These are phyloP conservation scores for Drosophila rellima DNA, from an alignment of 2,888 invertebrate genomes.

Conservation along the genomic window DNA sequence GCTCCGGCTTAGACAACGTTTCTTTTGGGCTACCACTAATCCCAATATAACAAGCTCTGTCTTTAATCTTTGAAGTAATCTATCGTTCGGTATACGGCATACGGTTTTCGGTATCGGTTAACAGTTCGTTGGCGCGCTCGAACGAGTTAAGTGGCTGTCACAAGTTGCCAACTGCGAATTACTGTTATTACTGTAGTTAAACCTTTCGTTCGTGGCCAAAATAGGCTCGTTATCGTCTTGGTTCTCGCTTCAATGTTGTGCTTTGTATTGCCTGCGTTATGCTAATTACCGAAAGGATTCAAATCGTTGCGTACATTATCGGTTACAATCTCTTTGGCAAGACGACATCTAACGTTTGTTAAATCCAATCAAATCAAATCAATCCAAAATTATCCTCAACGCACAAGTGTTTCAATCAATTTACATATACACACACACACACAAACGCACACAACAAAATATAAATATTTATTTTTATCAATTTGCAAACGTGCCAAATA, in stretches of 20 bases:
- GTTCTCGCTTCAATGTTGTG: constrained; percentile 76
- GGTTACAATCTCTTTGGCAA: constrained; percentile 85
- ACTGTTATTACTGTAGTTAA: not conserved
- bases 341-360: constrained; percentile 63
- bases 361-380: constrained; percentile 20
- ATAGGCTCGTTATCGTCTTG: constrained; percentile 67
- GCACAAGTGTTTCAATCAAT: constrained; percentile 53
- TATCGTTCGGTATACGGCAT: constrained; percentile 1
- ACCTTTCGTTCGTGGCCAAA: constrained; percentile 53
- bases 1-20: constrained; percentile 15
- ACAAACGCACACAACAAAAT: constrained; percentile 29
- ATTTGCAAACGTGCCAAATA: constrained; percentile 79
- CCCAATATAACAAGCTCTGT: constrained; percentile 4
- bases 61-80: not conserved
- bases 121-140: constrained; percentile 73
- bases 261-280: constrained; percentile 80
- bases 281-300: constrained; percentile 84
- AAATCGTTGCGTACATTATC: constrained; percentile 83
- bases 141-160: constrained; percentile 67
- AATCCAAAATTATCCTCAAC: constrained; percentile 38
- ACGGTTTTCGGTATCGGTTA: constrained; percentile 37
- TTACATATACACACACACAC: constrained; percentile 12
- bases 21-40: constrained; percentile 1
- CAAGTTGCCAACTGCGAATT: not conserved
- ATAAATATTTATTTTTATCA: constrained; percentile 68